Evolutionary conservation across 2,113 vertebrate genomes (phyloP), one percentile per base, ranked within the genome.

Genomic region (Triplophysa siluroides): DNA sequence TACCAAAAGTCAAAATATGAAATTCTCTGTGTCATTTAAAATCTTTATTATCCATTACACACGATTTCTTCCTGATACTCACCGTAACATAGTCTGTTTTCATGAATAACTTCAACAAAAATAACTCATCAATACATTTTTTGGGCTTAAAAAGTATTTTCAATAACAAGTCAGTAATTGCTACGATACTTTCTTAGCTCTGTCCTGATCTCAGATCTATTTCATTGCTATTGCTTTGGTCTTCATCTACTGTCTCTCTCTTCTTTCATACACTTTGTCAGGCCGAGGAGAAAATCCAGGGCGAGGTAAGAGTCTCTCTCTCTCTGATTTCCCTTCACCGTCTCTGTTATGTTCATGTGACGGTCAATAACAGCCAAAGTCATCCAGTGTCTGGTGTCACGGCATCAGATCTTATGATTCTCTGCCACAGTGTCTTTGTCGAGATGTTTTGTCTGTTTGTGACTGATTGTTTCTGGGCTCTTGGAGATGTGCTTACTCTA

Each of bases 211-310:
- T 54, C 24, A 50, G 45, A 69, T 50, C 45, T 29, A 26, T 69
- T 69, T 19, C 16, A 73, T 71, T 71, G 47, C 29, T 38, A 33
- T 54, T 38, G 2, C 26, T 72, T 47, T 74, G 56, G 43, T 45
- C 41, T 62, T 58, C 8, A 12, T 45, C 66, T 61, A 72, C 68
- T 83, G 64, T 91, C 85, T 94, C 81, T 92, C 85, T 87, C 83
- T 90, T 89, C 85, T 84, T 60, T 72, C 81, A 70, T 3, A 23
- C 91, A 88, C 92, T 90, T 76, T 81, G 81, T 61, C 93, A 99
- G 97, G 95, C 96, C 89, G 96, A 99, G 93, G 96, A 99, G 90
- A 97, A 95, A 94, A 96, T 98, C 92, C 97, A 99, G 83, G 96
- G 96, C 6, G 97, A 99, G 95, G 97, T 98, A 91, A 92, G 92